Conservation (phyloP, 2,113 vertebrate genomes). For the Tetraodon nigroviridis region DNA sequence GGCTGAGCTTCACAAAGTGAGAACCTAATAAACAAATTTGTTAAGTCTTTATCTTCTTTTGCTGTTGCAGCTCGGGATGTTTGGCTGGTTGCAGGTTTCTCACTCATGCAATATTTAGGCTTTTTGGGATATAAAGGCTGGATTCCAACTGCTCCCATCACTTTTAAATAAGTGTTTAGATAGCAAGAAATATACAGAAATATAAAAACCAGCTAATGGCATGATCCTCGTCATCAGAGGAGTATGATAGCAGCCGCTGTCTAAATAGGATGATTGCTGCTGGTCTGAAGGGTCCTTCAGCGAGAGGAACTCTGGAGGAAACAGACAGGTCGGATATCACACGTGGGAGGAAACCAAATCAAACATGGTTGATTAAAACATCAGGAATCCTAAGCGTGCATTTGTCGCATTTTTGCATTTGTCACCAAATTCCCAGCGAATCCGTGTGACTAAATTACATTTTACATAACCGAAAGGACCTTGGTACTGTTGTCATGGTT, state of each 20-base stretch:
- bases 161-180: no score
- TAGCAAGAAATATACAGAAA: slow-evolving; percentile 40
- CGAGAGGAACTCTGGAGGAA: slow-evolving; percentile 46
- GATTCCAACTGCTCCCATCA: not conserved
- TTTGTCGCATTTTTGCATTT: not conserved
- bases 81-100: slow-evolving; percentile 2
- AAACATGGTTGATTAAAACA: slow-evolving; percentile 55
- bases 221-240: slow-evolving; percentile 61
- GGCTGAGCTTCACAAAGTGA: slow-evolving; percentile 38
- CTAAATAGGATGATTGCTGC: slow-evolving; percentile 72
- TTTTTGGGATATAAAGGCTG: not conserved
- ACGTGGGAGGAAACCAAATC: slow-evolving; percentile 61
- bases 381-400: slow-evolving; percentile 4
- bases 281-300: slow-evolving; percentile 70
- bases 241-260: slow-evolving; percentile 55
- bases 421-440: not conserved
- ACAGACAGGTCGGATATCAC: slow-evolving; percentile 42
- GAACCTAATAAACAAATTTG: slow-evolving; percentile 50
- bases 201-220: slow-evolving; percentile 44
- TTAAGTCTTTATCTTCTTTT: slow-evolving; percentile 33
- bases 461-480: slow-evolving; percentile 18
- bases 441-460: not conserved
- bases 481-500: not conserved
- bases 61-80: slow-evolving; percentile 14
- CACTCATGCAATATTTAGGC: not conserved